Evolutionary conservation across 2,113 vertebrate genomes (phyloP), one percentile per base, ranked within the genome.

Genomic region (Strix aluco): DNA sequence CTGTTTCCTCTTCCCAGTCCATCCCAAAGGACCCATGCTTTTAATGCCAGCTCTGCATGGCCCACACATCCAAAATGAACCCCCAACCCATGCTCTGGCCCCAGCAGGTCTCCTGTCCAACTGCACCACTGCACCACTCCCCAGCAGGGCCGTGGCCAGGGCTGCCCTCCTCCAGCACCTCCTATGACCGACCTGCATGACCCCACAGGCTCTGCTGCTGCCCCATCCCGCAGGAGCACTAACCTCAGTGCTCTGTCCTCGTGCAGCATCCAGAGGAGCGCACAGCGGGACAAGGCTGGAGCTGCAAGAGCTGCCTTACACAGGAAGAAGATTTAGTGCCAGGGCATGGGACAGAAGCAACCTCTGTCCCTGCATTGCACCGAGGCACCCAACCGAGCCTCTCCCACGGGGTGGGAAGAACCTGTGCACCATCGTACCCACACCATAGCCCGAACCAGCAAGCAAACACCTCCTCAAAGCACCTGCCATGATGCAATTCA

Each of bases 281-380:
- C 23, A 10, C 26, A 10, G 27, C 1, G 1, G 59, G 38, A 66
- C 1, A 2, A 59, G 13, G 59, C 38, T 3, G 2, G 34, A 55
- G 27, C 49, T 17, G 32, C 15, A 17, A 70, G 62, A 1, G 1
- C 55, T 40, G 20, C n/a, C n/a, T 49, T 30, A n/a, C 2, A 30
- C n/a, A 57, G 49, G 58, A 44, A 72, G 36, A 34, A 16, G 51
- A 46, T 38, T n/a, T 3, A 3, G 38, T n/a, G 23, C 74, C 34
- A 73, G 90, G 16, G 40, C 34, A 52, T 25, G 46, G 34, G 67
- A 25, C 36, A 18, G 52, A 52, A 42, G 27, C 59, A 34, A 21
- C 32, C 36, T 30, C 59, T 15, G 23, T n/a, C 36, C 32, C 27
- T 2, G 4, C 44, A 6, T 0, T 13, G 49, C 78, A 46, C 32